phyloP scores from a whole-genome alignment of 2,888 invertebrate genomes.

The Phengaris arion region DNA sequence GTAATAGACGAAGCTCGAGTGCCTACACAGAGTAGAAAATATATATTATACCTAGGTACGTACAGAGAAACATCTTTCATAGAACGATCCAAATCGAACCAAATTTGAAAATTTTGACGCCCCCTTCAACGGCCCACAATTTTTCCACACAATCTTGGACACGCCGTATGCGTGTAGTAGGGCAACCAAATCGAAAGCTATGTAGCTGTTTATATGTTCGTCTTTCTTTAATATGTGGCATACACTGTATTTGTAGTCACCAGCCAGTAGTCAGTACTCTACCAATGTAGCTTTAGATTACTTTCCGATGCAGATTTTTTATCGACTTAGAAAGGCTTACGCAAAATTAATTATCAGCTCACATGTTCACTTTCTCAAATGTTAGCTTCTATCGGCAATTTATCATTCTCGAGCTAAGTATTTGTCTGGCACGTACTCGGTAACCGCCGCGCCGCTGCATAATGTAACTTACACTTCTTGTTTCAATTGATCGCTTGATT shows the following conservation, averaged over 20 bases:
- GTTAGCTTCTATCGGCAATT: constrained; percentile 24
- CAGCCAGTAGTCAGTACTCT: background rate
- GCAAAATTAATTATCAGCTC: constrained; percentile 26
- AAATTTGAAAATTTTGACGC: too few species aligned
- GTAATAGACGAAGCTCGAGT: background rate
- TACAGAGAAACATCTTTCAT: too few species aligned
- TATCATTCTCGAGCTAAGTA: constrained; percentile 22
- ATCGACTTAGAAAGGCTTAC: constrained; percentile 28
- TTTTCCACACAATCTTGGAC: too few species aligned
- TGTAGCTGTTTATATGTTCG: too few species aligned
- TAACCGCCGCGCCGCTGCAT: background rate
- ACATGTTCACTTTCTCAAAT: constrained; percentile 25
- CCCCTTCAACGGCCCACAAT: too few species aligned
- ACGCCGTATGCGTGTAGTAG: too few species aligned
- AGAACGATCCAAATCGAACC: too few species aligned
- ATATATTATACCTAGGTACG: too few species aligned
- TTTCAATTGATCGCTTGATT: background rate
- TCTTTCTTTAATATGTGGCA: too few species aligned
- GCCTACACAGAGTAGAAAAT: background rate
- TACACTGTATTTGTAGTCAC: background rate
- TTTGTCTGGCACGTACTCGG: constrained; percentile 15
- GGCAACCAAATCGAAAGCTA: too few species aligned
- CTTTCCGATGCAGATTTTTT: background rate
- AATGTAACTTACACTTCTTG: constrained; percentile 16
- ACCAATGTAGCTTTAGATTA: background rate